Base-by-base conservation (phyloP, 2,888 invertebrate genomes). In the Oligia strigilis region DNA sequence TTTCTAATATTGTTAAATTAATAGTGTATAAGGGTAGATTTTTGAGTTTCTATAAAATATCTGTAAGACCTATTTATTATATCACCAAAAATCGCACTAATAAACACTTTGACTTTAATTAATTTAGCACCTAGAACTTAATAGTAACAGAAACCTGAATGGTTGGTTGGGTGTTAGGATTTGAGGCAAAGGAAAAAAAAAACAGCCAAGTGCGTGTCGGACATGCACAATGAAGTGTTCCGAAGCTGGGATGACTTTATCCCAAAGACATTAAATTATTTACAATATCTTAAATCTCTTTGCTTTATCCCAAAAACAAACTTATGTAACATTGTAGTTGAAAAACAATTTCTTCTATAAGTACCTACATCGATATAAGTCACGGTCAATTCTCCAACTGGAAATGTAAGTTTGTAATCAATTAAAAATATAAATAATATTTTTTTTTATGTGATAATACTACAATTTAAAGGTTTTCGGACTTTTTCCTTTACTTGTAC, bases 141-240 rank as follows among this genome's bases (percentile, higher is more conserved):
- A 77, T 60, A 13, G n/a, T 70, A 5, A 58, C 8, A 64, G 1
- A 40, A 70, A 58, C 29, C 3, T n/a, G 52, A 40, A 62, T 83
- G 29, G 52, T 83, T 72, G 40, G 29, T 83, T 72, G 40, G 29
- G 46, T 49, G 66, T 23, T 60, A 65, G 52, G 66, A 29, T 78
- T 29, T 66, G 78, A 46, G 23, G 23, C 46, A 62, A 55, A 64
- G 23, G 36, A 4, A n/a, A 23, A 55, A 55, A 55, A 66, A n/a
- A 58, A 23, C 58, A 58, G 58, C 58, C 23, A 58, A 58, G 23
- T n/a, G n/a, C 11, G 58, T 0, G 58, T 58, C 58, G 11, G 23
- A 58, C 9, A n/a, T n/a, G 58, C 11, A 58, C 23, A 58, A n/a
- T n/a, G 58, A n/a, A n/a, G 11, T 4, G 58, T 58, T 23, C n/a